Evolutionary conservation across 2,888 invertebrate species (phyloP), one percentile per base, ranked within the genome.

Genomic region (Laothoe populi): DNA sequence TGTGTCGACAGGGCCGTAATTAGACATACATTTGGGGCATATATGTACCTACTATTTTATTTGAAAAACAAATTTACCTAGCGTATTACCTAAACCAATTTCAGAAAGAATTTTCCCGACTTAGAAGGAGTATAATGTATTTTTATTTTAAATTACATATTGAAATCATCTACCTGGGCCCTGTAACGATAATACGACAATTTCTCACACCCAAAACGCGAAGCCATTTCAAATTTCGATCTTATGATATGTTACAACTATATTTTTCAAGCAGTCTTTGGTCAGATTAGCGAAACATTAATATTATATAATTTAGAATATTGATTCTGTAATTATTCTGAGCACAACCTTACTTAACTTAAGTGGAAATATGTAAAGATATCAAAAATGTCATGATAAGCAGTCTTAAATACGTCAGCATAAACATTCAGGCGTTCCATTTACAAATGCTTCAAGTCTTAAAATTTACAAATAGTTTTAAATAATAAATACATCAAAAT

Each of bases 241-340:
- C 45, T 72, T 77, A 80, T 71, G 82, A 83, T 85, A 84, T 84
- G 80, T 81, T 72, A 79, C 72, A 78, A 77, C 73, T 73, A 79
- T 73, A 73, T 78, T 75, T 73, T 81, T 70, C 76, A 83, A 83
- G 83, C 81, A 72, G 79, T 88, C 87, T 89, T 89, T 89, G 88
- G 89, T 87, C 79, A 80, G 68, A 67, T 74, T 72, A 74, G 70
- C 76, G 70, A 80, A 73, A 72, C 63, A 64, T 66, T 59, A 63
- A 62, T 60, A 57, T 45, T 42, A 46, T 49, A 49, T 24, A 62
- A 45, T 63, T 60, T 40, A 31, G 16, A 57, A n/a, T 19, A 45
- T 16, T n/a, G 38, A 45, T 57, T 26, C 38, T 23, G 40, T 57
- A 53, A 61, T 21, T 63, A 16, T 38, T 62, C 57, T 75, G 75